Evolutionary conservation across 1,140 invertebrate genomes (phyloP).

Genomic region (Tetragonula clypearis): DNA sequence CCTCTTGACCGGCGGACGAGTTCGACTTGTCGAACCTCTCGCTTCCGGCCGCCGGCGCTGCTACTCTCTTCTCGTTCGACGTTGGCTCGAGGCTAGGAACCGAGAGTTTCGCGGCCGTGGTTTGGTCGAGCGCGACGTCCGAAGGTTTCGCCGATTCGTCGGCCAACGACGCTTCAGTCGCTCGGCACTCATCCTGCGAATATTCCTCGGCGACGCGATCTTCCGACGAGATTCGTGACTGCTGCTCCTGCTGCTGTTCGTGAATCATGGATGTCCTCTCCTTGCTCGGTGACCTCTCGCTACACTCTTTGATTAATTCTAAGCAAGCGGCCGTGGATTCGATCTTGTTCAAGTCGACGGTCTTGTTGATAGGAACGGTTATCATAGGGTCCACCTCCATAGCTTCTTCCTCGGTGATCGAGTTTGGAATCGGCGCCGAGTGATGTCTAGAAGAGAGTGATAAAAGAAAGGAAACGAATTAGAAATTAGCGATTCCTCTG

Average conservation of each 20-base stretch:
- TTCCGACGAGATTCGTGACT: not conserved
- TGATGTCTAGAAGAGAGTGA: constrained; percentile 65
- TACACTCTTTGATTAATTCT: constrained; percentile 68
- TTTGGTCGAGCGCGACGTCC: not conserved
- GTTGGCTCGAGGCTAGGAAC: not conserved
- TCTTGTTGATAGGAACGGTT: constrained; percentile 61
- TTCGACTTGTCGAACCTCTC: constrained; percentile 6
- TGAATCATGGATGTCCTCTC: constrained; percentile 67
- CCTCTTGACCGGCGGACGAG: not conserved
- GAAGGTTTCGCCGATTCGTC: not conserved
- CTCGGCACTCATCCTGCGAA: not conserved
- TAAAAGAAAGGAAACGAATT: not conserved
- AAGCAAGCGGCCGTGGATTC: constrained; percentile 58
- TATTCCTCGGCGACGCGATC: not conserved
- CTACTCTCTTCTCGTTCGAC: not conserved
- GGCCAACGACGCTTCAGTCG: not conserved
- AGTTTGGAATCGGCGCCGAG: constrained; percentile 73
- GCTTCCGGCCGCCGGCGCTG: not conserved
- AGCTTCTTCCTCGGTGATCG: constrained; percentile 73
- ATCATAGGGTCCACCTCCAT: constrained; percentile 73
- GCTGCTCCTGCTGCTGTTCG: not conserved
- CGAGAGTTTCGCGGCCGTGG: not conserved
- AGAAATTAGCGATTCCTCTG: too few species aligned
- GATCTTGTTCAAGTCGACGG: constrained; percentile 46
- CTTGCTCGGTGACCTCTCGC: constrained; percentile 70